Evolutionary conservation across 2,888 invertebrate species (phyloP), one percentile per base, ranked within the genome.

Genomic region (Seira ritae): DNA sequence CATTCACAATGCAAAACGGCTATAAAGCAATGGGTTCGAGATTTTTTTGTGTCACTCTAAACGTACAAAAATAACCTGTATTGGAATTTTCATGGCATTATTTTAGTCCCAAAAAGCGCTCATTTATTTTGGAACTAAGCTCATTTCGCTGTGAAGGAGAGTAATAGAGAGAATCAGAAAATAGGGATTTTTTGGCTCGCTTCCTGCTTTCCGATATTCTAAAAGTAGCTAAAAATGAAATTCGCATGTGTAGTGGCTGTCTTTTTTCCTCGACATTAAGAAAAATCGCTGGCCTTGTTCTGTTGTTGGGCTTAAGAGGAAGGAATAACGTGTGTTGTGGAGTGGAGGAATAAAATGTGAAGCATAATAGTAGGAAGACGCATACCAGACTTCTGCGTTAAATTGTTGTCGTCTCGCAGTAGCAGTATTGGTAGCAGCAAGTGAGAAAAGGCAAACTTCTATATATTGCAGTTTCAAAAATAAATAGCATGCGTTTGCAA

Each of bases 161-260:
- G 42, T 8, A 12, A 76, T 70, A 77, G 77, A 80, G 55, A 71
- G 55, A 42, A 42, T 42, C 42, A 42, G 42, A 42, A 42, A 42
- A 71, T 55, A 80, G 24, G 31, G 66, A 74, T 65, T 82, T 76
- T 82, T 84, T 81, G 85, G 85, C 85, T 85, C 85, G 78, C 74
- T 82, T 85, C 82, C 85, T 85, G 79, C 72, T 77, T 82, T 71
- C 77, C 80, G 84, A 86, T 86, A 86, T 86, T 86, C 86, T 86
- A 86, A 86, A 86, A 84, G 86, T 86, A 86, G 86, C 86, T 84
- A 84, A 86, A 85, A 82, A 73, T 70, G 79, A 84, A 70, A 67
- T 80, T 79, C 69, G 60, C 78, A 66, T 79, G 79, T 79, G 78
- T 31, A 78, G 73, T 71, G 60, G 62, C n/a, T 69, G 66, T 84